A percentile compares a stretch with the other conserved stretches of the same genome.
These are phyloP conservation scores for Falco columbarius DNA, from an alignment of 2,797 vertebrate genomes.

Conservation along the genomic window DNA sequence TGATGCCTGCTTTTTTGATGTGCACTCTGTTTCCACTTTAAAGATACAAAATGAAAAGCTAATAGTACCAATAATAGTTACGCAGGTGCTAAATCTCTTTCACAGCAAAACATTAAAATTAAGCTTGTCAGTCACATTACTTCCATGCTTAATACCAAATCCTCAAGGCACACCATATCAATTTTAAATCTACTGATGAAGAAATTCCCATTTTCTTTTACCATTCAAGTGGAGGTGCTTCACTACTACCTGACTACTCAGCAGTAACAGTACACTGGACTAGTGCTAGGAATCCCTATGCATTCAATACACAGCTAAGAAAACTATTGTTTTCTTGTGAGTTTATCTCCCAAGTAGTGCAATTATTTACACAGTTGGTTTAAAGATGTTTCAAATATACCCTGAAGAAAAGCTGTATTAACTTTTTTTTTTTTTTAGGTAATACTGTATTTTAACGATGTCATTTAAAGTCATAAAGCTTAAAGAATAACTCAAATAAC, in stretches of 20 bases:
- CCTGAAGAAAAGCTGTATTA: neutral
- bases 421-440: neutral
- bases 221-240: neutral
- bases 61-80: neutral
- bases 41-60: neutral
- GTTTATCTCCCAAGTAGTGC: neutral
- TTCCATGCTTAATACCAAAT: neutral
- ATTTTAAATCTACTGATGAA: neutral
- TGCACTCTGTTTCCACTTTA: neutral
- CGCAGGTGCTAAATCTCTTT: neutral
- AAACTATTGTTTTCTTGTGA: neutral
- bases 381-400: neutral
- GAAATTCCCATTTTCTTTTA: neutral
- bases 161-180: neutral
- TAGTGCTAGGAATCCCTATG: neutral
- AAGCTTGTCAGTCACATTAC: neutral
- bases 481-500: neutral
- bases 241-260: neutral
- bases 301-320: neutral
- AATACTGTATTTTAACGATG: neutral
- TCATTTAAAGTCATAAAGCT: neutral
- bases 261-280: neutral
- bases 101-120: neutral
- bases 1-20: neutral
- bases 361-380: neutral